Conservation (phyloP, 2,797 vertebrate genomes). For the Cetoscarus ocellatus region DNA sequence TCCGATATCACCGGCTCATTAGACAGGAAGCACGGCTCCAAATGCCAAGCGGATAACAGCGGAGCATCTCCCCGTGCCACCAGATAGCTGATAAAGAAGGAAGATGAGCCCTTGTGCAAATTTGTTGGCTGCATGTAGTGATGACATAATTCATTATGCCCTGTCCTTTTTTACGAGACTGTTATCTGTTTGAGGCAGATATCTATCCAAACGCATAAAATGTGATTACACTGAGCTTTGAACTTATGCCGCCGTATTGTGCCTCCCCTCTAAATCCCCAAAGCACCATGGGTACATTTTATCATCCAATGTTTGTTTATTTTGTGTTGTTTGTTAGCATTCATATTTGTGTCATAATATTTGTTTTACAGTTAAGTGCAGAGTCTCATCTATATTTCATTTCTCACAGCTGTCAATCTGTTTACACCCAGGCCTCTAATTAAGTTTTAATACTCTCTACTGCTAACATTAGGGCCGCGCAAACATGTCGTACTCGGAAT, state of each 20-base stretch:
- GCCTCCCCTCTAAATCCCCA: constrained; percentile 58
- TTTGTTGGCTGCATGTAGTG: constrained; percentile 62
- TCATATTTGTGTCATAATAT: constrained; percentile 4
- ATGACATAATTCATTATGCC: constrained; percentile 76
- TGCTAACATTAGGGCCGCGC: constrained; percentile 26
- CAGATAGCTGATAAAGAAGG: constrained; percentile 65
- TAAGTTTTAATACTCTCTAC: constrained; percentile 39
- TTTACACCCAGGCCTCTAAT: constrained; percentile 42
- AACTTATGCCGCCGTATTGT: constrained; percentile 51
- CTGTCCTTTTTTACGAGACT: constrained; percentile 61
- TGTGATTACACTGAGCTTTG: constrained; percentile 72
- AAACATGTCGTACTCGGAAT: constrained; percentile 44
- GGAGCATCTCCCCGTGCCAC: constrained; percentile 23
- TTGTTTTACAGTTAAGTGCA: not conserved
- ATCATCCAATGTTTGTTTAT: constrained; percentile 13
- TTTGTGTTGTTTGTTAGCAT: constrained; percentile 2
- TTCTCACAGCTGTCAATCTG: constrained; percentile 31
- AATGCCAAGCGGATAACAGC: constrained; percentile 66
- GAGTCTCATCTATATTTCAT: constrained; percentile 20
- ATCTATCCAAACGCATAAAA: constrained; percentile 68
- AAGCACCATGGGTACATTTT: constrained; percentile 28
- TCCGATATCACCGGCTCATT: constrained; percentile 68
- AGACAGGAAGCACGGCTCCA: constrained; percentile 49
- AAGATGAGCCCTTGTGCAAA: constrained; percentile 63
- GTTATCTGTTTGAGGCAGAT: constrained; percentile 72